Conservation (phyloP, 2,888 invertebrate genomes). For the Gymnoscelis rufifasciata region DNA sequence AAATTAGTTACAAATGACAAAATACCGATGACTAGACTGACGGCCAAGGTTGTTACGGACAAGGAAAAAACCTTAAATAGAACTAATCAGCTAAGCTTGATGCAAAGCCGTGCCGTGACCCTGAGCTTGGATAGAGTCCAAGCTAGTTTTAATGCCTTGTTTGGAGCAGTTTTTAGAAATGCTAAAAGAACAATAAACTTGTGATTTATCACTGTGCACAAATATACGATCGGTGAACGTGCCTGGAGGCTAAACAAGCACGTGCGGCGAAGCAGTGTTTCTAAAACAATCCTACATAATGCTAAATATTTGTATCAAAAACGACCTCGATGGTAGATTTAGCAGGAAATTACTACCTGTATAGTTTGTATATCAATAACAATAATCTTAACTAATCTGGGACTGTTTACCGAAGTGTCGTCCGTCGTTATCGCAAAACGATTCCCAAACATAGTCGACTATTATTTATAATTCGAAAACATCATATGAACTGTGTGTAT, state of each 20-base stretch:
- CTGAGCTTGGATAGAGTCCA: constrained; percentile 17
- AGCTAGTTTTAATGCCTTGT: constrained; percentile 17
- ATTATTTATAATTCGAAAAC: no score
- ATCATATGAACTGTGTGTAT: no score
- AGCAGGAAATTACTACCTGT: constrained; percentile 13
- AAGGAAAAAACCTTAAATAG: constrained; percentile 15
- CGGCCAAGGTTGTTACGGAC: constrained; percentile 1
- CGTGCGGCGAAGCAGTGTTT: constrained; percentile 66
- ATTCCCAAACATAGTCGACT: no score
- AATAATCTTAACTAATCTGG: no score
- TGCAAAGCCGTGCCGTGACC: constrained; percentile 18
- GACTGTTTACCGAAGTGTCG: no score
- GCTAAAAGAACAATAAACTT: constrained; percentile 30
- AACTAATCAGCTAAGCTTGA: not conserved
- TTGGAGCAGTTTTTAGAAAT: constrained; percentile 22
- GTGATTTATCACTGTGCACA: constrained; percentile 42
- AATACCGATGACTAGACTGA: constrained; percentile 4
- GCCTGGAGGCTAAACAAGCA: constrained; percentile 65
- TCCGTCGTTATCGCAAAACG: no score
- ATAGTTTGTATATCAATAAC: not conserved
- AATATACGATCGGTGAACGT: constrained; percentile 43
- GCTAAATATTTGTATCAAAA: constrained; percentile 46
- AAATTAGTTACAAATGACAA: constrained; percentile 32
- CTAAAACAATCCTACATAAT: constrained; percentile 63
- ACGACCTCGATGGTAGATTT: constrained; percentile 21